Percentiles rank a stretch among this genome's conserved stretches.
phyloP scores from a whole-genome alignment of 2,888 invertebrate species.

The Agrypnus murinus region DNA sequence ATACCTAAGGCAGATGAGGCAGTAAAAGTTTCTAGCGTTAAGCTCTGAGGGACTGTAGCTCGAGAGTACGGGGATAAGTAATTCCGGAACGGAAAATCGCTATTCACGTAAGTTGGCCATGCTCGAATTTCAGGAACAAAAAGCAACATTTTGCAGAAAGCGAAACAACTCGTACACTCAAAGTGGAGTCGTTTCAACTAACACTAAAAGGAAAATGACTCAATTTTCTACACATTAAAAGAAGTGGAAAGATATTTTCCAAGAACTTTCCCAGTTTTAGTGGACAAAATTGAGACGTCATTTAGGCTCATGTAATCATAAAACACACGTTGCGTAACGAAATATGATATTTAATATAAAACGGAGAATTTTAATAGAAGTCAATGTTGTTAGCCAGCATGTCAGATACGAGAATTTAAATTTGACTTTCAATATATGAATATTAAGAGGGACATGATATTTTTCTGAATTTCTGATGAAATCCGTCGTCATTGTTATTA shows the following conservation, averaged over 20 bases:
- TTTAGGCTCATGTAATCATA: background rate
- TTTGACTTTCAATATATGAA: too few relatives aligned
- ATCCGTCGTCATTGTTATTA: too few relatives aligned
- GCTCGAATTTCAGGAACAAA: slow-evolving; percentile 27
- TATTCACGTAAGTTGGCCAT: slow-evolving; percentile 30
- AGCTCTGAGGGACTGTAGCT: slow-evolving; percentile 27
- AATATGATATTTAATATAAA: too few relatives aligned
- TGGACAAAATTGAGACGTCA: slow-evolving; percentile 5
- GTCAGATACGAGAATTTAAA: too few relatives aligned
- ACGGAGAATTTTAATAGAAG: too few relatives aligned
- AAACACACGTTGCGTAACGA: too few relatives aligned
- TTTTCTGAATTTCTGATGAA: too few relatives aligned
- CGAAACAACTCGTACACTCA: slow-evolving; percentile 16
- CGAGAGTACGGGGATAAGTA: slow-evolving; percentile 31
- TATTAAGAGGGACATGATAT: too few relatives aligned
- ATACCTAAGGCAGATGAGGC: slow-evolving; percentile 29
- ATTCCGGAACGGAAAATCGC: slow-evolving; percentile 38
- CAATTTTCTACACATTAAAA: slow-evolving; percentile 20
- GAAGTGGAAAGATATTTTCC: background rate
- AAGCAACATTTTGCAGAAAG: slow-evolving; percentile 19
- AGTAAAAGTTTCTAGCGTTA: slow-evolving; percentile 36
- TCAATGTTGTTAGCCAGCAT: too few relatives aligned
- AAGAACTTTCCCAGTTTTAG: background rate
- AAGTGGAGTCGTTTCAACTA: slow-evolving; percentile 3
- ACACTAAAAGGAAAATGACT: background rate